Evolutionary conservation across 1,140 invertebrate species (phyloP).

Genomic region (Caerostris darwini): DNA sequence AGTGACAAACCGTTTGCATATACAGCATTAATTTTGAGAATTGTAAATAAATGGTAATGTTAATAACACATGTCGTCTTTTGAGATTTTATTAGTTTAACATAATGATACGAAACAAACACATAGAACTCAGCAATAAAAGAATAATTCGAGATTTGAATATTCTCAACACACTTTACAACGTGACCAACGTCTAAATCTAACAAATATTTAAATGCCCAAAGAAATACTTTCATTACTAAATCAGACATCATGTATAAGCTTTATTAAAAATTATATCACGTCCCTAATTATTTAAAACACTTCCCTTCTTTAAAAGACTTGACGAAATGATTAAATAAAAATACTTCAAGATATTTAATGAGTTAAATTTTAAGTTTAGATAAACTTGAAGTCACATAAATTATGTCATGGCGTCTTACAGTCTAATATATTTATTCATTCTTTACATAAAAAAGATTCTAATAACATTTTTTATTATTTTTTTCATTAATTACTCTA

Average conservation of each 20-base stretch:
- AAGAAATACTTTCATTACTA: too few species aligned
- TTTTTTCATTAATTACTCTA: not conserved
- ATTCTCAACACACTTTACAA: not conserved
- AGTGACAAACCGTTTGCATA: too few species aligned
- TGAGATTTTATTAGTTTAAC: not conserved
- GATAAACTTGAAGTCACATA: not conserved
- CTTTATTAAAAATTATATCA: not conserved
- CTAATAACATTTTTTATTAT: not conserved
- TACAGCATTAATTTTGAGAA: too few species aligned
- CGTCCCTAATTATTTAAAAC: not conserved
- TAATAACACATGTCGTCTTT: not conserved
- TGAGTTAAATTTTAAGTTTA: not conserved
- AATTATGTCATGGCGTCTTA: not conserved
- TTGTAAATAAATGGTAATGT: too few species aligned
- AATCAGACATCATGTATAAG: too few species aligned
- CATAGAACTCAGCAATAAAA: not conserved
- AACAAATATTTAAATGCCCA: too few species aligned
- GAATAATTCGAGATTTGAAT: not conserved
- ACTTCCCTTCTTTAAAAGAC: not conserved
- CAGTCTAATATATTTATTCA: not conserved
- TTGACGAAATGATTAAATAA: not conserved
- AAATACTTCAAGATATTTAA: not conserved
- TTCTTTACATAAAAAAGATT: not conserved
- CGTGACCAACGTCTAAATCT: too few species aligned
- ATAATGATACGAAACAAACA: not conserved